These are phyloP conservation scores for Pissodes strobi DNA, from an alignment of 1,140 invertebrate genomes.

Conservation along the genomic window DNA sequence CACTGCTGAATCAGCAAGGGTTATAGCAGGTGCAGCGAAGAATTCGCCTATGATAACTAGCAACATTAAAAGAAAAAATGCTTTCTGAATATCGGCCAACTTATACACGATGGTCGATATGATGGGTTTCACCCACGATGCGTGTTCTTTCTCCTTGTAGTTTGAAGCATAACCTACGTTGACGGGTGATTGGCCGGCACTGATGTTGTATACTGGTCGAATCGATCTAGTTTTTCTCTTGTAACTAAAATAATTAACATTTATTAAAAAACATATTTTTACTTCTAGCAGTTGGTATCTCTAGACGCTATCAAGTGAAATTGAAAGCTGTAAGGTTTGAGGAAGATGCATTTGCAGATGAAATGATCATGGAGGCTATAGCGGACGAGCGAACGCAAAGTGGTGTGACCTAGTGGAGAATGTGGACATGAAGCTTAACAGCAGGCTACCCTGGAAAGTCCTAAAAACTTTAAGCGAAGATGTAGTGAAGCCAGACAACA, in stretches of 20 bases:
- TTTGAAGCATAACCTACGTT: conserved; percentile 80
- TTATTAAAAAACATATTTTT: background rate
- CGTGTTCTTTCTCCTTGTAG: conserved; percentile 75
- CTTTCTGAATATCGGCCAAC: conserved; percentile 88
- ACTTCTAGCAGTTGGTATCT: no score
- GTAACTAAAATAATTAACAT: conserved; percentile 33
- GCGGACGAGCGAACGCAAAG: no score
- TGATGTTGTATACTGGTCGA: conserved; percentile 43
- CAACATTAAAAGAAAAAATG: conserved; percentile 91
- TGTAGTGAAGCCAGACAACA: no score
- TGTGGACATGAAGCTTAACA: no score
- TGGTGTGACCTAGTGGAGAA: no score
- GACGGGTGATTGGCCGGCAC: conserved; percentile 73
- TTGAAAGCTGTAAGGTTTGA: no score
- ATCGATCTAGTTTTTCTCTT: conserved; percentile 31
- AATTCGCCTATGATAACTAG: conserved; percentile 96
- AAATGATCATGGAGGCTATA: no score
- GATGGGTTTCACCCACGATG: conserved; percentile 84
- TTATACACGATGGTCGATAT: conserved; percentile 93
- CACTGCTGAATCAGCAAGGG: conserved; percentile 93
- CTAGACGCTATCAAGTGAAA: no score
- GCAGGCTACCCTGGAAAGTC: no score
- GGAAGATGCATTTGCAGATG: no score
- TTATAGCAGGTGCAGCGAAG: conserved; percentile 95
- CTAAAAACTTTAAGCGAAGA: no score